These are phyloP conservation scores for Bos javanicus DNA, from an alignment of 2,113 vertebrate genomes.

Conservation along the genomic window DNA sequence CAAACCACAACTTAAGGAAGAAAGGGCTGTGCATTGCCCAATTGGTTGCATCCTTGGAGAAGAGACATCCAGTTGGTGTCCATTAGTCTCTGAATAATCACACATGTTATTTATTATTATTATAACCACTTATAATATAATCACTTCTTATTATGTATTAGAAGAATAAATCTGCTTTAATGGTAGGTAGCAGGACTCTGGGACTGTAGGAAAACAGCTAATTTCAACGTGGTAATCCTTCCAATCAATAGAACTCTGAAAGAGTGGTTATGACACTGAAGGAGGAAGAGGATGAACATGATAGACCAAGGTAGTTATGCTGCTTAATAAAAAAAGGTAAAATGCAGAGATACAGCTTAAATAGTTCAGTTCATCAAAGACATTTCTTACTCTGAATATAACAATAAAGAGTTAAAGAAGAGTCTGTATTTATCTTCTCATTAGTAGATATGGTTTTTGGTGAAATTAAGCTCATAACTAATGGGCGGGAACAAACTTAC, in stretches of 20 bases:
- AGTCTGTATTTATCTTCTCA: neutral
- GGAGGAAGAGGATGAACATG: neutral
- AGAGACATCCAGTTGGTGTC: neutral
- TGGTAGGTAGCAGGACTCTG: neutral
- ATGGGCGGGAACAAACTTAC: neutral
- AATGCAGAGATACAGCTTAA: neutral
- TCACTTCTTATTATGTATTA: neutral
- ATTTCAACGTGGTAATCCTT: neutral
- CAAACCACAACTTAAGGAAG: neutral
- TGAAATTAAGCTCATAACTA: neutral
- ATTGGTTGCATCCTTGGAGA: neutral
- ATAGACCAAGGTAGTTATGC: neutral
- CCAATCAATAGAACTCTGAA: neutral
- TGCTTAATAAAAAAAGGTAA: neutral
- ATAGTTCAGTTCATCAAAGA: neutral
- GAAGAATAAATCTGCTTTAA: neutral
- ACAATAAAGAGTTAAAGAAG: neutral
- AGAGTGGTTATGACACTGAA: neutral
- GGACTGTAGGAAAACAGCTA: neutral
- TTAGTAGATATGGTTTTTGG: neutral
- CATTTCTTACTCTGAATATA: neutral
- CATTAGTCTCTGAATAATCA: neutral
- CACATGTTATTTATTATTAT: neutral
- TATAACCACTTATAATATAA: neutral
- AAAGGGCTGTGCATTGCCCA: neutral